Evolutionary conservation across 2,113 vertebrate genomes (phyloP).

Genomic region (Tupaia tana): DNA sequence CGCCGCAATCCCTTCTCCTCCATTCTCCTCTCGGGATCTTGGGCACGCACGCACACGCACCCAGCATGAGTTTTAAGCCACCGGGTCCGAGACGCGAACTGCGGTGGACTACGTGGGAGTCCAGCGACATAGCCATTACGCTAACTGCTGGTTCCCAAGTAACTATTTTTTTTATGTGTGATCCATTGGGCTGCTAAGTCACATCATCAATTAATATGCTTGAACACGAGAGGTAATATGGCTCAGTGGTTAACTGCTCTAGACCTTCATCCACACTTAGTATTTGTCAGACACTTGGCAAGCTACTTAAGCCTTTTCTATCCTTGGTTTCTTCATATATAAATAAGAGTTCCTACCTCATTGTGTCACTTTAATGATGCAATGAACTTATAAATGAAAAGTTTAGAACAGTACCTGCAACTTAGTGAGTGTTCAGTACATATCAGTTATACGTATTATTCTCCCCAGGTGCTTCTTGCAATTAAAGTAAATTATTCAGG

Average conservation of each 20-base stretch:
- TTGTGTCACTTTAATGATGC: neutral
- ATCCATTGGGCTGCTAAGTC: neutral
- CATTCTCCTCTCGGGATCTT: too few relatives aligned
- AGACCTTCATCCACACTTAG: neutral
- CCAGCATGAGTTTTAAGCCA: too few relatives aligned
- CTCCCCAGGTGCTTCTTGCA: neutral
- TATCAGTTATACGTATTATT: neutral
- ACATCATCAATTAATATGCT: neutral
- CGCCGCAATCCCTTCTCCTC: too few relatives aligned
- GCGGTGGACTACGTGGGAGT: too few relatives aligned
- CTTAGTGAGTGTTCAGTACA: neutral
- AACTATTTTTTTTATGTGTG: neutral
- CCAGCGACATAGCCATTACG: too few relatives aligned
- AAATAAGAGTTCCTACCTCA: neutral
- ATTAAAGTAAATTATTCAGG: neutral
- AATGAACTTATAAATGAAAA: neutral
- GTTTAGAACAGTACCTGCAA: neutral
- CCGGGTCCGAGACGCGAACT: too few relatives aligned
- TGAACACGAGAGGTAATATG: neutral
- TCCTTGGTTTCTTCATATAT: neutral
- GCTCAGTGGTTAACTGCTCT: neutral
- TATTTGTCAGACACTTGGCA: neutral
- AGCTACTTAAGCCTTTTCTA: neutral
- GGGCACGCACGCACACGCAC: too few relatives aligned
- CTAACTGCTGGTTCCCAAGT: too few relatives aligned